Percentiles rank a stretch among this genome's conserved stretches.
These are phyloP conservation scores for Chrysaora quinquecirrha DNA, from an alignment of 30 jellyfish, hydroid and myxozoan genomes.

Conservation along the genomic window DNA sequence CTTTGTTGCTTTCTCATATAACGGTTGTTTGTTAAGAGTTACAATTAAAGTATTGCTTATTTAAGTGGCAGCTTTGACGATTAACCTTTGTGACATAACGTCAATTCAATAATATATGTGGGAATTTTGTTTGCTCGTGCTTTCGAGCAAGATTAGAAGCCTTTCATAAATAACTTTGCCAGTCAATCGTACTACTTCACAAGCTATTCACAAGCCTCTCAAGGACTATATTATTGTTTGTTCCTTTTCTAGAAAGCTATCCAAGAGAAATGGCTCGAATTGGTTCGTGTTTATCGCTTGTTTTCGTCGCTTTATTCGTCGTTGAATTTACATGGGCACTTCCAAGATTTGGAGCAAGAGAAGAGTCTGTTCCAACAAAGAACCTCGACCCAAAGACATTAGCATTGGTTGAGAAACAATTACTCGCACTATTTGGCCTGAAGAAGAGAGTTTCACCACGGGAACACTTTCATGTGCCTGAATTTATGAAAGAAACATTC, in stretches of 20 bases:
- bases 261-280: neutral
- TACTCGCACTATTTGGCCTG: constrained; percentile 70
- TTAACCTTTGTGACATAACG: constrained; percentile 36
- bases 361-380: neutral
- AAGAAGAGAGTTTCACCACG: constrained; percentile 53
- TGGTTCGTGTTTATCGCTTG: neutral
- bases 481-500: constrained; percentile 65
- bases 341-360: neutral
- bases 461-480: constrained; percentile 69
- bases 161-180: neutral
- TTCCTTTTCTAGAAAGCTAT: neutral
- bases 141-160: constrained; percentile 44
- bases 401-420: constrained; percentile 63
- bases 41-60: constrained; percentile 38
- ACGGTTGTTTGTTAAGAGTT: constrained; percentile 13
- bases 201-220: neutral
- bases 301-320: neutral
- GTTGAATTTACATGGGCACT: neutral
- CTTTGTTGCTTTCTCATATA: neutral
- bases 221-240: neutral
- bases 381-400: constrained; percentile 49
- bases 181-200: neutral
- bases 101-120: constrained; percentile 38
- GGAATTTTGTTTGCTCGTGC: constrained; percentile 59
- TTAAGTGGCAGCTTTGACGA: constrained; percentile 7